Conservation (phyloP, 1,140 invertebrate genomes). For the Nasonia vitripennis region DNA sequence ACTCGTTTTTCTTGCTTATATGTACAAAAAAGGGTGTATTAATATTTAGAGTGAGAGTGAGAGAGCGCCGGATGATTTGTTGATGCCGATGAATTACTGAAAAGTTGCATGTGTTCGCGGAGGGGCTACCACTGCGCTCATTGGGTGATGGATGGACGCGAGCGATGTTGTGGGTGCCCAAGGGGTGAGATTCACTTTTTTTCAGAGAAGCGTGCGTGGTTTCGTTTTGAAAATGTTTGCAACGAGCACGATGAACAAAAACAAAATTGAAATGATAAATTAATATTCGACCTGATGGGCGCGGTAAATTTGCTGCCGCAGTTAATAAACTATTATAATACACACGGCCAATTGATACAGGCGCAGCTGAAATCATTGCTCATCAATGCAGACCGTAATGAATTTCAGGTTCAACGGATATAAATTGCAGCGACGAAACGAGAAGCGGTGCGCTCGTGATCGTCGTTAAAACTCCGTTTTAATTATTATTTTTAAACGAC, state of each 20-base stretch:
- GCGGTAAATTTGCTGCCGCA: not conserved
- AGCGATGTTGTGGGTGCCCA: no score
- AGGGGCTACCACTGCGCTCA: not conserved
- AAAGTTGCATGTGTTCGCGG: not conserved
- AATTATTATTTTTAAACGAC: not conserved
- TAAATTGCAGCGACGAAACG: not conserved
- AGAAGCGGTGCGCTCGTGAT: not conserved
- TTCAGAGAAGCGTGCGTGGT: not conserved
- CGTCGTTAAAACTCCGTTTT: not conserved
- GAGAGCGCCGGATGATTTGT: conserved; percentile 11
- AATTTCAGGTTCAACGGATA: not conserved
- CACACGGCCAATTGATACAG: not conserved
- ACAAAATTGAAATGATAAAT: not conserved
- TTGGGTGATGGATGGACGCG: not conserved
- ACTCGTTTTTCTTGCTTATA: conserved; percentile 5
- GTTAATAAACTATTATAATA: not conserved
- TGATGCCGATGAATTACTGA: conserved; percentile 23
- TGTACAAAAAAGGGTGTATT: conserved; percentile 4
- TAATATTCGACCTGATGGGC: no score
- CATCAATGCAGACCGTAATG: not conserved
- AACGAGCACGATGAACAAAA: no score
- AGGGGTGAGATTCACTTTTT: not conserved
- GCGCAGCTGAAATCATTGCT: not conserved
- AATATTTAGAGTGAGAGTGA: not conserved
- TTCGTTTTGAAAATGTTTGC: not conserved